Evolutionary conservation across 2,888 invertebrate species (phyloP), one percentile per base, ranked within the genome.

Genomic region (Anthrax anthrax): DNA sequence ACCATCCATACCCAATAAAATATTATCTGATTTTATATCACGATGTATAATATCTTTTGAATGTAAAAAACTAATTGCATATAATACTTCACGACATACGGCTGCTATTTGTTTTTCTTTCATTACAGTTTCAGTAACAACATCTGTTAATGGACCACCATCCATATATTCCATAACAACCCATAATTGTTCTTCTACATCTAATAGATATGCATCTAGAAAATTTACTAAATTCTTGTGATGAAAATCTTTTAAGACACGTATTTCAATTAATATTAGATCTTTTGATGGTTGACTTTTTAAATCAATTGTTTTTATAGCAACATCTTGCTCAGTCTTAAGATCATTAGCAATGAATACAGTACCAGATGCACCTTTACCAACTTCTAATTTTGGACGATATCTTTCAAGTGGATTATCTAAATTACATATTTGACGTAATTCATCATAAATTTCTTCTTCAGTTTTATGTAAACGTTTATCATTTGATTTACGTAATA

Each of bases 11-110:
- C 91, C 94, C 3, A 96, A 74, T 3, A 96, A 73, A 14, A 96
- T 85, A 65, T 96, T 96, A 67, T 96, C 96, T n/a, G 94, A 94
- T 64, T 96, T 96, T 48, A 96, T 94, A 64, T 96, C 95, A 52
- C 96, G 76, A 64, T 94, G 94, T 55, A 94, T 91, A 37, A 91
- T 91, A 14, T 88, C 89, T 65, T 81, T 82, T 40, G 80, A 78
- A 67, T 95, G 94, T 14, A 95, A 72, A 69, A 94, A 97, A 50
- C 83, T 78, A 40, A 96, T 77, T 2, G 92, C 96, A 63, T 85
- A 80, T 5, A 96, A 70, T 39, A 86, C 84, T 69, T 96, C 95
- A 19, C 82, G 77, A 58, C 91, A 88, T 8, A 97, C 91, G 3
- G 94, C 90, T 0, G 96, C 95, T 46, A 97, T 97, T 63, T 97